Evolutionary conservation across 2,888 invertebrate genomes (phyloP).

Genomic region (Eumacrocentrus americanus): DNA sequence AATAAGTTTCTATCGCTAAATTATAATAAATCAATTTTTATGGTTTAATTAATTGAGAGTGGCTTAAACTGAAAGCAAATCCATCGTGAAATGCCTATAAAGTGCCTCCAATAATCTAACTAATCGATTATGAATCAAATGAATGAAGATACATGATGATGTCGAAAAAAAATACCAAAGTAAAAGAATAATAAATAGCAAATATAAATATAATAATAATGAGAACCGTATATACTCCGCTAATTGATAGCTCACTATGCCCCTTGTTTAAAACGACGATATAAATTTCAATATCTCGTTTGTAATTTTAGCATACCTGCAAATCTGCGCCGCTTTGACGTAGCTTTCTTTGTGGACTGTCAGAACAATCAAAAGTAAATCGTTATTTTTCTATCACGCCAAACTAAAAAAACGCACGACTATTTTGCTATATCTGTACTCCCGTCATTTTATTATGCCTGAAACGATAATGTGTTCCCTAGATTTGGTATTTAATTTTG

Average conservation of each 20-base stretch:
- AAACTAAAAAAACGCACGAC: conserved; percentile 20
- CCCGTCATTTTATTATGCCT: background rate
- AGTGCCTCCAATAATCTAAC: conserved; percentile 31
- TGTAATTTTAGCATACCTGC: conserved; percentile 55
- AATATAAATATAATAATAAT: background rate
- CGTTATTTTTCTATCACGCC: conserved; percentile 24
- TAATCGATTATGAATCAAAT: conserved; percentile 29
- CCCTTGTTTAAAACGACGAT: conserved; percentile 32
- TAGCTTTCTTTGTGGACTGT: conserved; percentile 60
- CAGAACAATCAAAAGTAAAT: conserved; percentile 55
- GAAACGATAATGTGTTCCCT: too few species aligned
- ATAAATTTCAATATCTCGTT: conserved; percentile 34
- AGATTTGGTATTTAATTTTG: conserved; percentile 20
- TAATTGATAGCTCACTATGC: conserved; percentile 1
- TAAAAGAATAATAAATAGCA: too few species aligned
- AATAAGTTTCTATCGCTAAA: too few species aligned
- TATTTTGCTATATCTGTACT: background rate
- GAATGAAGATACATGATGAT: too few species aligned
- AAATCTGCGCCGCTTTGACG: conserved; percentile 60
- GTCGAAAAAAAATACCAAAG: too few species aligned
- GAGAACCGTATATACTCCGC: conserved; percentile 12
- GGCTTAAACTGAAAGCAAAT: conserved; percentile 39
- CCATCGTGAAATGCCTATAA: conserved; percentile 29
- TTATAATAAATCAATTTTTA: too few species aligned
- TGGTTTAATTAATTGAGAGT: conserved; percentile 40